Evolutionary conservation across 1,140 invertebrate genomes (phyloP).

Genomic region (Neodiprion lecontei): DNA sequence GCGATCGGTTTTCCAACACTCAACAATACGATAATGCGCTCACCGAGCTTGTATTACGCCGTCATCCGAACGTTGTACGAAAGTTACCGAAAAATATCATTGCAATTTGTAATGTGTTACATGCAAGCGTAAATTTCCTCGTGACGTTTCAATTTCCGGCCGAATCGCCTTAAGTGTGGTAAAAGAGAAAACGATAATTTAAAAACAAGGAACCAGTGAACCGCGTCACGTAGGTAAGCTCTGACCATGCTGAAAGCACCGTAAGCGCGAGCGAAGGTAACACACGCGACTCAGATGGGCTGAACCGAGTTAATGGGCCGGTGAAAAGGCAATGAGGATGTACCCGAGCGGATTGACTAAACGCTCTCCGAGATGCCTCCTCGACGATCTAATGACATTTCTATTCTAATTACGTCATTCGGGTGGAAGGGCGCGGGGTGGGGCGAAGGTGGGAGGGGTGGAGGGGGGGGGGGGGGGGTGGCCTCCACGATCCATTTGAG

Average conservation of each 20-base stretch:
- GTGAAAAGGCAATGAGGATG: constrained; percentile 19
- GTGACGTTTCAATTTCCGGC: too few species aligned
- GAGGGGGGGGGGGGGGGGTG: not conserved
- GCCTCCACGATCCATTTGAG: constrained; percentile 18
- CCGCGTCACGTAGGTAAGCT: not conserved
- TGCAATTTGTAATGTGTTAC: too few species aligned
- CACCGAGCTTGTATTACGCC: too few species aligned
- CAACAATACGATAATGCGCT: too few species aligned
- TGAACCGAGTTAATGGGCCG: constrained; percentile 13
- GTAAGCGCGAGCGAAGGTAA: too few species aligned
- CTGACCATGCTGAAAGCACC: too few species aligned
- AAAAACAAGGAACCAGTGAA: not conserved
- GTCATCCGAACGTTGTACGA: too few species aligned
- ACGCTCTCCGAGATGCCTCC: not conserved
- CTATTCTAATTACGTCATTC: constrained; percentile 16
- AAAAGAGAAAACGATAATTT: not conserved
- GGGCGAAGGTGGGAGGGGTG: not conserved
- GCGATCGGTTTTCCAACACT: too few species aligned
- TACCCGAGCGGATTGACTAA: constrained; percentile 13
- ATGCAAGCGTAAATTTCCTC: too few species aligned
- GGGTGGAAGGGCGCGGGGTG: too few species aligned
- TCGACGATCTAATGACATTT: constrained; percentile 14
- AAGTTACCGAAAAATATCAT: too few species aligned
- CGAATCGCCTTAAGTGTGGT: too few species aligned
- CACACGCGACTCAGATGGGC: constrained; percentile 1